A percentile compares a stretch with the other conserved stretches of the same genome.
These are phyloP conservation scores for Ochropacha duplaris DNA, from an alignment of 2,888 invertebrate genomes.

Conservation along the genomic window DNA sequence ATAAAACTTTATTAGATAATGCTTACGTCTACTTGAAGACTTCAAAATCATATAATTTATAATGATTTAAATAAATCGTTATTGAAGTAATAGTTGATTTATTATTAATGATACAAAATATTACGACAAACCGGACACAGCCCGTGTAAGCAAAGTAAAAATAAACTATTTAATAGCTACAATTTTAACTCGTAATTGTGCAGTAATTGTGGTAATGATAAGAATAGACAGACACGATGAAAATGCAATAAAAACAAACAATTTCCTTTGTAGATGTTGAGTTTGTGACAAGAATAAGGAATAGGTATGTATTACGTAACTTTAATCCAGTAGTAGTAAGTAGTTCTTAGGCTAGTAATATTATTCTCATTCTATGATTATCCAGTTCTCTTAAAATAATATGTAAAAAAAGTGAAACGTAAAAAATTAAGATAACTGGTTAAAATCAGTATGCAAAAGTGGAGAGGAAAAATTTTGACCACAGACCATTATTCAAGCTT, in stretches of 20 bases:
- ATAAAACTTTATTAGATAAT: too few relatives aligned
- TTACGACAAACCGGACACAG: background rate
- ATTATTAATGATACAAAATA: background rate
- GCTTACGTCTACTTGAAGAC: too few relatives aligned
- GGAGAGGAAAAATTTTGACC: background rate
- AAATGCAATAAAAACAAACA: constrained; percentile 13
- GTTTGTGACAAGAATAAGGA: background rate
- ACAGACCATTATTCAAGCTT: constrained; percentile 27
- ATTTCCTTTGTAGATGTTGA: constrained; percentile 2
- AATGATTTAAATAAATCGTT: background rate
- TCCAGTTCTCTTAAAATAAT: too few relatives aligned
- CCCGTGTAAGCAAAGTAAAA: background rate
- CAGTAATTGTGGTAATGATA: constrained; percentile 9
- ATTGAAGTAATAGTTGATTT: background rate
- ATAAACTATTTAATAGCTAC: background rate
- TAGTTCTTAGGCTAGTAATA: too few relatives aligned
- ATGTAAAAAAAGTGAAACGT: too few relatives aligned
- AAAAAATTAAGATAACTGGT: constrained; percentile 8
- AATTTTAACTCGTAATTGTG: constrained; percentile 1
- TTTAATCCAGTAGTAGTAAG: too few relatives aligned
- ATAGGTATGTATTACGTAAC: too few relatives aligned
- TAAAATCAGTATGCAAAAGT: constrained; percentile 2
- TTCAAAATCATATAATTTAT: too few relatives aligned
- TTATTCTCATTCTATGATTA: background rate
- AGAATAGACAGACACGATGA: constrained; percentile 2